Percentiles rank a stretch among this genome's conserved stretches.
Evolutionary conservation across 2,113 vertebrate species (phyloP).

Genomic region (Prinia subflava): DNA sequence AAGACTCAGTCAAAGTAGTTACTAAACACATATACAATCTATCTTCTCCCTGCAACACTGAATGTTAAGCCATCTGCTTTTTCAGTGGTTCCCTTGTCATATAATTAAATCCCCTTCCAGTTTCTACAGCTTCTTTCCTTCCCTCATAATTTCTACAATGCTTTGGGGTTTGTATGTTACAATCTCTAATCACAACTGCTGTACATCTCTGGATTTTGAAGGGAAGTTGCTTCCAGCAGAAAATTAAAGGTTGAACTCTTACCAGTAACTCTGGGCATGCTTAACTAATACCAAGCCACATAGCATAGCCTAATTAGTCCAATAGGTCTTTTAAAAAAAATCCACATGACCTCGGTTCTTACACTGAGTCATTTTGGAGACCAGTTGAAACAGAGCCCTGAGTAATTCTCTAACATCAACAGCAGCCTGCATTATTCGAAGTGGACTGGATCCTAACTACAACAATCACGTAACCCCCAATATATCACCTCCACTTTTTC

Average conservation of each 20-base stretch:
- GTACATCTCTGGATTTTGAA: conserved; percentile 29
- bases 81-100: background rate
- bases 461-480: background rate
- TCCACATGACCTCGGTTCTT: background rate
- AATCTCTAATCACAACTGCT: conserved; percentile 51
- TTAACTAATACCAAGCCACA: conserved; percentile 55
- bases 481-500: background rate
- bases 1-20: background rate
- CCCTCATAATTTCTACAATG: conserved; percentile 28
- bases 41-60: background rate
- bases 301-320: conserved; percentile 43
- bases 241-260: conserved; percentile 53
- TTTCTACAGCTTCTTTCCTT: conserved; percentile 43
- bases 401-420: background rate
- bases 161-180: conserved; percentile 37
- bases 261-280: conserved; percentile 36
- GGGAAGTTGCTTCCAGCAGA: conserved; percentile 58
- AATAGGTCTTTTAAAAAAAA: background rate
- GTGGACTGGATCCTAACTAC: background rate
- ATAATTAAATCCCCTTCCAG: conserved; percentile 11
- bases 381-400: conserved; percentile 22
- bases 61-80: background rate
- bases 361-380: conserved; percentile 48
- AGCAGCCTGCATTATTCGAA: background rate
- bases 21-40: background rate